Base-by-base conservation (phyloP, 30 jellyfish, hydroid and myxozoan genomes). In the Rhopilema esculentum region DNA sequence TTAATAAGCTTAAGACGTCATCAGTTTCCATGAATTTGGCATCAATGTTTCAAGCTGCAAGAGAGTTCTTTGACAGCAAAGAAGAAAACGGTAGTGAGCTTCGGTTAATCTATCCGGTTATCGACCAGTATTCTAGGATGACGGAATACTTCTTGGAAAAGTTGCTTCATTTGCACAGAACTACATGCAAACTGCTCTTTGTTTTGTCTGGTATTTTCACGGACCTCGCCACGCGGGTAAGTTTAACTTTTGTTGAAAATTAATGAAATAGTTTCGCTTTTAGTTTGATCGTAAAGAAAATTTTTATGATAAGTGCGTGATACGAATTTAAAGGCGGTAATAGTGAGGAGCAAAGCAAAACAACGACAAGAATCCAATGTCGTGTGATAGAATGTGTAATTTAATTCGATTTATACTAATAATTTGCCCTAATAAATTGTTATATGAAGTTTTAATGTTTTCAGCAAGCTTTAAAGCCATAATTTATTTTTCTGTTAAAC, bases 211-310 rank as follows among this genome's bases (percentile, higher is more conserved):
- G 89, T 26, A 25, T 95, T 20, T 95, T 85, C 90, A 82, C 98
- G 28, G 97, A 95, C n/a, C 93, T 95, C 16, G 88, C 91, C 15
- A 67, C 80, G 17, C 69, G 91, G 97, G 99, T 95, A 62, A 12
- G 91, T 22, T 1, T 4, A 16, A 12, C 12, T 26, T 12, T 40
- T 40, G 57, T n/a, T n/a, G n/a, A n/a, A n/a, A n/a, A n/a, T n/a
- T n/a, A n/a, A n/a, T n/a, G n/a, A n/a, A n/a, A n/a, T n/a, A n/a
- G n/a, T n/a, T n/a, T n/a, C n/a, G n/a, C n/a, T n/a, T n/a, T n/a
- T n/a, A n/a, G n/a, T n/a, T n/a, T n/a, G n/a, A n/a, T n/a, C n/a
- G n/a, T n/a, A n/a, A n/a, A n/a, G n/a, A n/a, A n/a, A n/a, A n/a
- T n/a, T n/a, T n/a, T n/a, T n/a, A n/a, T n/a, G n/a, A n/a, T n/a